These are phyloP conservation scores for Dolomedes plantarius DNA, from an alignment of 2,888 invertebrate genomes.

Conservation along the genomic window DNA sequence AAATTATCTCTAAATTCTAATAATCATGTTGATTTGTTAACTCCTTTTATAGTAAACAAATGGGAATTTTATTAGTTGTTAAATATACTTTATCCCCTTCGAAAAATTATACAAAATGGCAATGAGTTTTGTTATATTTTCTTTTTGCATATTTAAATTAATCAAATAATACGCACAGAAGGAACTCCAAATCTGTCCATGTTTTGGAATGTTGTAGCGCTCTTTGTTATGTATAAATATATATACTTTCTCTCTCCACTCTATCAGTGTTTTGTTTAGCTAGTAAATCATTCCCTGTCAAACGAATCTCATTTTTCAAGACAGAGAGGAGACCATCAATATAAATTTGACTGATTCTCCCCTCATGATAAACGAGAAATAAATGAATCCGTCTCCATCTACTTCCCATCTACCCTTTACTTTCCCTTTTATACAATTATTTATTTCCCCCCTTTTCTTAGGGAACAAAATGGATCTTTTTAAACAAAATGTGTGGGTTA, in stretches of 20 bases:
- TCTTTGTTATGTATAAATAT: no score
- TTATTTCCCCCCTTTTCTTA: background rate
- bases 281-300: background rate
- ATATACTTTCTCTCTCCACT: background rate
- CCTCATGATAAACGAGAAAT: slow-evolving; percentile 50
- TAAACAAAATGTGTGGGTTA: background rate
- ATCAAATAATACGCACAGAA: no score
- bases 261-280: background rate
- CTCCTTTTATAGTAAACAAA: no score
- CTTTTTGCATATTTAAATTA: no score
- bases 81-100: no score
- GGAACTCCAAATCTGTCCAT: no score
- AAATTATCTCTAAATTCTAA: no score
- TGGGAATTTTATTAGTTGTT: no score
- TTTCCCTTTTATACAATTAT: background rate
- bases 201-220: no score
- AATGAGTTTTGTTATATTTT: no score
- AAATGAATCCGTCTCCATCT: slow-evolving; percentile 40
- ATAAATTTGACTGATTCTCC: slow-evolving; percentile 33
- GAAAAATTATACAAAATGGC: no score
- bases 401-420: slow-evolving; percentile 21
- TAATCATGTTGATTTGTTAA: no score
- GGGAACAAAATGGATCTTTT: background rate
- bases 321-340: slow-evolving; percentile 17
- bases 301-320: background rate